Base-by-base conservation (phyloP, 1,140 invertebrate species). In the Calycopis cecrops region DNA sequence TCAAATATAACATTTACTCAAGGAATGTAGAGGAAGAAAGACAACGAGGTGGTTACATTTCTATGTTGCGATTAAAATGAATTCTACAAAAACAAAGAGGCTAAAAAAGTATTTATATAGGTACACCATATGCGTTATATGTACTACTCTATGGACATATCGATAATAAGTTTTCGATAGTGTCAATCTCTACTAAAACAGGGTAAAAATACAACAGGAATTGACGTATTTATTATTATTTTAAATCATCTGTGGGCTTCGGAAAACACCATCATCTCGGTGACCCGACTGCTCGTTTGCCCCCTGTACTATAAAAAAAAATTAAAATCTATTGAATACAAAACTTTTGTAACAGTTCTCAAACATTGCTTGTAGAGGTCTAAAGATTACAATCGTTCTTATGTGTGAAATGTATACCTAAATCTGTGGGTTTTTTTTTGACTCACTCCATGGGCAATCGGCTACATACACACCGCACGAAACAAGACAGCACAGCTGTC, bases 351-450 rank as follows among this genome's bases (percentile, higher is more conserved):
- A 48, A 48, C 47, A 17, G 16, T 48, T 48, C n/a, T 48, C 14
- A 17, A 48, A 48, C 17, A 21, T 48, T 48, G 47, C 47, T 48
- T 48, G 17, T 48, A 21, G 47, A 48, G 8, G 47, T 28, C 47
- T 48, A 48, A 48, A 48, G 47, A 9, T 48, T 48, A 18, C 10
- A 48, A 48, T 28, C 8, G 47, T 48, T 18, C 21, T 48, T 48
- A 48, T 16, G 47, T 17, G 47, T 48, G 47, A 48, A 48, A 48
- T 42, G 38, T 42, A 10, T 42, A n/a, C n/a, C n/a, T n/a, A 42
- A 12, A 11, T 42, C 38, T 48, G 47, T 48, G 47, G 47, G 47
- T 48, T 48, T 48, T 48, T 16, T 21, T 48, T 17, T 17, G n/a
- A n/a, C n/a, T n/a, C n/a, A n/a, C n/a, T n/a, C n/a, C n/a, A n/a